Evolutionary conservation across 2,113 vertebrate genomes (phyloP).

Genomic region (Sinosuthora webbiana): DNA sequence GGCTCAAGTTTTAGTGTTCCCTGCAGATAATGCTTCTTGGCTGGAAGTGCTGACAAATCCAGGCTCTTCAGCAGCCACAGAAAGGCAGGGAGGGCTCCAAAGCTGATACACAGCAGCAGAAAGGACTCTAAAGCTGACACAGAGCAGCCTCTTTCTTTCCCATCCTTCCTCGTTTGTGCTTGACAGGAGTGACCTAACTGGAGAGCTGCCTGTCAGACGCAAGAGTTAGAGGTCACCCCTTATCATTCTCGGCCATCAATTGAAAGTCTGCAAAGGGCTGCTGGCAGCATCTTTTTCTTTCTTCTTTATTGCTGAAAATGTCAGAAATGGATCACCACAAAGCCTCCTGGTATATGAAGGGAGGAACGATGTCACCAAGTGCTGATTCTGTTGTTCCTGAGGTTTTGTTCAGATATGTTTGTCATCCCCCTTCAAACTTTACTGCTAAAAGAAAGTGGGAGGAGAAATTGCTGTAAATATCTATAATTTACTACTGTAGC

Average conservation of each 20-base stretch:
- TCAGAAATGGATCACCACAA: background rate
- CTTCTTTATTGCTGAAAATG: background rate
- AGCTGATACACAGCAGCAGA: background rate
- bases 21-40: background rate
- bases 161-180: background rate
- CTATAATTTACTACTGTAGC: background rate
- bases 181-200: background rate
- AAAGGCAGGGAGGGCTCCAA: background rate
- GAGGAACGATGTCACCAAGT: background rate
- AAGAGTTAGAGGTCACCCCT: background rate
- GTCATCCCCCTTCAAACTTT: background rate
- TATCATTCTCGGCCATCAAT: background rate
- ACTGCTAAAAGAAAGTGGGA: background rate
- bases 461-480: background rate
- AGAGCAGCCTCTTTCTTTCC: background rate
- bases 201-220: background rate
- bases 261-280: background rate
- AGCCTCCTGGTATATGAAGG: background rate
- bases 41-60: background rate
- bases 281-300: background rate
- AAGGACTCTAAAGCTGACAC: background rate
- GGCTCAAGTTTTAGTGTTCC: background rate
- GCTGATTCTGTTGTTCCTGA: background rate
- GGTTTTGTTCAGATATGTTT: background rate
- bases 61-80: background rate